Base-by-base conservation (phyloP, 2,113 vertebrate genomes). In the Casuarius casuarius region DNA sequence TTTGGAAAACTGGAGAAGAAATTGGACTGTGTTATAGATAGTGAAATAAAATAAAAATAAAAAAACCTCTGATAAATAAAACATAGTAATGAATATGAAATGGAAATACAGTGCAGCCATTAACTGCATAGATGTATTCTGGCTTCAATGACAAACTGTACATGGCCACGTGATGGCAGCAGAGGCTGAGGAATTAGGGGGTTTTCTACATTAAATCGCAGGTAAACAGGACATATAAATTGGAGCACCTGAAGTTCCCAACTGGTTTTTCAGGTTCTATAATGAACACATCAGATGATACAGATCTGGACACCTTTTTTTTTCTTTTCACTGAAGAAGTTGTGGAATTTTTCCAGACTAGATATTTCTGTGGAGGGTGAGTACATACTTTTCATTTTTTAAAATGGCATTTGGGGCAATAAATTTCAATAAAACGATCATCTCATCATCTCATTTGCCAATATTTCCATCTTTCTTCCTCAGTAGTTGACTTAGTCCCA, bases 81-180 rank as follows among this genome's bases (percentile, higher is more conserved):
- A 48, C 7, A 2, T 33, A 59, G 18, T 33, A 59, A 17, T 59
- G 31, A 6, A 10, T 59, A 19, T 33, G 56, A 59, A 33, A 19
- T 22, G 31, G 65, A 75, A 78, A 26, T 18, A 40, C 4, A 80
- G n/a, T 17, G 31, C 15, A 26, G 7, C 12, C 62, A 44, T 26
- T 13, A 17, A 13, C 28, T 33, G 15, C 8, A 10, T 7, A 15
- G 40, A 15, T 10, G 38, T 28, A 4, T 66, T 83, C 75, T 10
- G 33, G 75, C 44, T 2, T 52, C 65, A 13, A 7, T 18, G 28
- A 25, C 13, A n/a, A 8, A 28, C 31, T 21, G 31, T 7, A n/a
- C 13, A 10, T 10, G 63, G 85, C 96, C 96, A 80, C 79, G 2
- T 26, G 96, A 80, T 95, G 96, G 96, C 96, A 96, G 94, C 92